A percentile compares a stretch with the other conserved stretches of the same genome.
phyloP scores from a whole-genome alignment of 2,888 invertebrate species.

The Antheraea yamamai region DNA sequence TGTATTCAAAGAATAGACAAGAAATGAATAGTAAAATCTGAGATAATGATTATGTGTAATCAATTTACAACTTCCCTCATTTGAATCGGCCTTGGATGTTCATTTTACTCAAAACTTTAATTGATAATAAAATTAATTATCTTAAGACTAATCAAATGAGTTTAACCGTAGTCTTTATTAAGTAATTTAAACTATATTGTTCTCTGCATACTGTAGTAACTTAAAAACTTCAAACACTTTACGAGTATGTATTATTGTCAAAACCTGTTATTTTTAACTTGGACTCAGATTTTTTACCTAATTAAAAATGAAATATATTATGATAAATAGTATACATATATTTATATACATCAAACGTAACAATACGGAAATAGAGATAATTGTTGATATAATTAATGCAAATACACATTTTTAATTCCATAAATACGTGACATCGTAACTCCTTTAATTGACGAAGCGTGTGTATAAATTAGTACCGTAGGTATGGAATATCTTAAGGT shows the following conservation, averaged over 20 bases:
- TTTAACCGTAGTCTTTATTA: slow-evolving; percentile 1
- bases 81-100: slow-evolving; percentile 29
- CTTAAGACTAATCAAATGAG: slow-evolving; percentile 30
- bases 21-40: slow-evolving; percentile 1
- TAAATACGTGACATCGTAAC: slow-evolving; percentile 4
- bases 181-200: slow-evolving; percentile 6
- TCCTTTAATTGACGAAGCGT: slow-evolving; percentile 3
- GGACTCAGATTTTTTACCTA: not conserved
- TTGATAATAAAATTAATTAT: slow-evolving; percentile 35
- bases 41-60: slow-evolving; percentile 17
- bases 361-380: slow-evolving; percentile 12
- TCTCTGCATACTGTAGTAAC: not conserved
- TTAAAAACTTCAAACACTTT: slow-evolving; percentile 2
- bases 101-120: slow-evolving; percentile 29
- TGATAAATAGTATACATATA: not conserved
- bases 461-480: not conserved
- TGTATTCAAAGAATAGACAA: not conserved
- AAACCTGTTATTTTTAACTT: not conserved
- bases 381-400: not conserved
- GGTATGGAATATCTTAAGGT: not conserved
- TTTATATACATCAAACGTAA: not conserved
- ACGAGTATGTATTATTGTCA: not conserved
- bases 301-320: slow-evolving; percentile 4
- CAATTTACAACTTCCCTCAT: slow-evolving; percentile 19
- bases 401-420: slow-evolving; percentile 5